A percentile compares a stretch with the other conserved stretches of the same genome.
phyloP scores from a whole-genome alignment of 2,797 vertebrate genomes.

The Cyprinella venusta region DNA sequence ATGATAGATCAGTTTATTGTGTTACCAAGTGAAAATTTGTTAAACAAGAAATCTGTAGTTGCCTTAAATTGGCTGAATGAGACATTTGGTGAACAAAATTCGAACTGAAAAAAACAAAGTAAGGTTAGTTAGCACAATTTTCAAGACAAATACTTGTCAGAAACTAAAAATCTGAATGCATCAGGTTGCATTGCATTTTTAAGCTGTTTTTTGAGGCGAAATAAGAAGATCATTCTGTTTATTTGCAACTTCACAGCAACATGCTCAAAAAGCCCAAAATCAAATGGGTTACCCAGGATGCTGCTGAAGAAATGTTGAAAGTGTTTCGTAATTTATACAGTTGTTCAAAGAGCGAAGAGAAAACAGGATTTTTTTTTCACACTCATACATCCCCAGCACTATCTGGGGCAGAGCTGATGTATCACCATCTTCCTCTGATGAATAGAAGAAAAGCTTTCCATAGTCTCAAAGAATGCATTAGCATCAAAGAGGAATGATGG shows the following conservation, averaged over 20 bases:
- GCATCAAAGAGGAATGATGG: constrained; percentile 17
- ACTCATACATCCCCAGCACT: constrained; percentile 6
- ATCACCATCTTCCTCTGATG: constrained; percentile 19
- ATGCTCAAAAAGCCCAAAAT: neutral
- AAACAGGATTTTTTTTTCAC: neutral
- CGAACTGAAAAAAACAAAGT: neutral
- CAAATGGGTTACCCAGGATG: neutral
- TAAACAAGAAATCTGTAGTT: neutral
- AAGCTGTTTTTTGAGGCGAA: neutral
- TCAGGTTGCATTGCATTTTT: too few species aligned
- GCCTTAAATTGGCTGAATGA: neutral
- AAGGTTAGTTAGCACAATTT: neutral
- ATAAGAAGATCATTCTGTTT: neutral
- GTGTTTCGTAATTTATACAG: neutral
- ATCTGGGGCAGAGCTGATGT: constrained; percentile 10
- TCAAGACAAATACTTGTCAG: neutral
- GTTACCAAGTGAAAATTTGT: neutral
- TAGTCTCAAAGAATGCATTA: constrained; percentile 9
- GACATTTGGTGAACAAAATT: neutral
- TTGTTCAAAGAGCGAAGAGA: constrained; percentile 2
- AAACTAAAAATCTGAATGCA: neutral
- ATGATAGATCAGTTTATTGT: neutral
- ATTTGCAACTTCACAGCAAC: neutral
- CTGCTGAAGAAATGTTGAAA: neutral
- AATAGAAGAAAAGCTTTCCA: neutral